Base-by-base conservation (phyloP, 2,113 vertebrate species). In the Gobius niger region DNA sequence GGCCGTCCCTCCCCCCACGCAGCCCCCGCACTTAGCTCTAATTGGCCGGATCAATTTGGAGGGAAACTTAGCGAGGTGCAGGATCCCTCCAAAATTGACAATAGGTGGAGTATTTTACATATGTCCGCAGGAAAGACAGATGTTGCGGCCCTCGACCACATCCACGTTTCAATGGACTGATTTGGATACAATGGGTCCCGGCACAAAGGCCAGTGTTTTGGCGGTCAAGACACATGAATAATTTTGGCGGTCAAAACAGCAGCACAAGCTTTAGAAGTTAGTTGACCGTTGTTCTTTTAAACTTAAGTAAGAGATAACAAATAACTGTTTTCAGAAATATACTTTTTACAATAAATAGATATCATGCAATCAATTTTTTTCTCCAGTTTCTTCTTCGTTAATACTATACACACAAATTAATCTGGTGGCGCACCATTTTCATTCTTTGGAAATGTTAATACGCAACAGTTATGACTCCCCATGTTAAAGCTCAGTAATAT, bases 21-120 rank as follows among this genome's bases (percentile, higher is more conserved):
- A 51, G 75, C 85, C 84, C 77, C 86, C n/a, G 44, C 51, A 59
- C 61, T 46, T 8, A 40, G 40, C 71, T 89, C 78, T 85, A 88
- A 91, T 88, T 88, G 89, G 89, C 85, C 63, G 51, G 67, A 81
- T 87, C 82, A 61, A 49, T 85, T 90, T 91, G 90, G 90, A 90
- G 90, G 90, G 89, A 91, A 91, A 87, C 65, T 71, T 63, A 68
- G 77, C 68, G 81, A 80, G 81, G 64, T 78, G 68, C 79, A 81
- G 71, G 69, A 84, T 90, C 90, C 90, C 90, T 90, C 89, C 88
- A 89, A 90, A 89, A 89, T 64, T 66, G 71, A 91, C 90, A 91
- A 91, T 89, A 88, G 87, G 63, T 89, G 49, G 60, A 81, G 79
- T 85, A 73, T 87, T 91, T 90, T 89, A 86, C 87, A 89, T 89